Conservation (phyloP, 2,888 invertebrate genomes). For the Zeuzera pyrina region DNA sequence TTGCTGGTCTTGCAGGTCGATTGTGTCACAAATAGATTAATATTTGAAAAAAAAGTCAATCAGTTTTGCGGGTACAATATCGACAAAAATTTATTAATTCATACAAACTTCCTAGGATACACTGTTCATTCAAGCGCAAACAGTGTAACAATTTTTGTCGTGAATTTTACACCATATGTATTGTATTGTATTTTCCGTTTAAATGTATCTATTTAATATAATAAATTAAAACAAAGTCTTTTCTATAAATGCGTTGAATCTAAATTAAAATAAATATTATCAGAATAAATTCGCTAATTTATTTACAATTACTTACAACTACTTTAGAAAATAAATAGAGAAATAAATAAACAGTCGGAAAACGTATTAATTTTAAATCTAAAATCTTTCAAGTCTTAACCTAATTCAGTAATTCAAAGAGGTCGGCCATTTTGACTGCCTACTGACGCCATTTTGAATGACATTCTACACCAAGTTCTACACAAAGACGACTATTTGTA, state of each 20-base stretch:
- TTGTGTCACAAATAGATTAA: too few species aligned
- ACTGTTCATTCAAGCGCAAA: too few species aligned
- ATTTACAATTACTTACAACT: slow-evolving; percentile 54
- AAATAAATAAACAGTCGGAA: slow-evolving; percentile 60
- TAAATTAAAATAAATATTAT: slow-evolving; percentile 6
- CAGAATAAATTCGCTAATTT: slow-evolving; percentile 45
- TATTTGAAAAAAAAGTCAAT: too few species aligned
- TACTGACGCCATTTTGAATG: neutral
- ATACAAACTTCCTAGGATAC: too few species aligned
- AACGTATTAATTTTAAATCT: slow-evolving; percentile 23
- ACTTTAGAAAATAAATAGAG: slow-evolving; percentile 49
- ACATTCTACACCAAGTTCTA: too few species aligned
- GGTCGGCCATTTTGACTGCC: slow-evolving; percentile 3
- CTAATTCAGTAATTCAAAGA: neutral
- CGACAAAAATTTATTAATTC: too few species aligned
- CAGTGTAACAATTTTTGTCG: too few species aligned
- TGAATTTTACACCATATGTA: too few species aligned
- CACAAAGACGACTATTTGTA: too few species aligned
- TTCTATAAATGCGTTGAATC: slow-evolving; percentile 9
- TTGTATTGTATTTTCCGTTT: too few species aligned
- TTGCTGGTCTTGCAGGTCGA: too few species aligned
- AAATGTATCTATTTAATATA: neutral
- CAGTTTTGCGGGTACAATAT: too few species aligned
- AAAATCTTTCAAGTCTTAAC: slow-evolving; percentile 20
- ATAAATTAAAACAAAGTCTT: slow-evolving; percentile 9